A percentile compares a stretch with the other conserved stretches of the same genome.
Evolutionary conservation across 1,140 invertebrate genomes (phyloP).

Genomic region (Trachymyrmex septentrionalis): DNA sequence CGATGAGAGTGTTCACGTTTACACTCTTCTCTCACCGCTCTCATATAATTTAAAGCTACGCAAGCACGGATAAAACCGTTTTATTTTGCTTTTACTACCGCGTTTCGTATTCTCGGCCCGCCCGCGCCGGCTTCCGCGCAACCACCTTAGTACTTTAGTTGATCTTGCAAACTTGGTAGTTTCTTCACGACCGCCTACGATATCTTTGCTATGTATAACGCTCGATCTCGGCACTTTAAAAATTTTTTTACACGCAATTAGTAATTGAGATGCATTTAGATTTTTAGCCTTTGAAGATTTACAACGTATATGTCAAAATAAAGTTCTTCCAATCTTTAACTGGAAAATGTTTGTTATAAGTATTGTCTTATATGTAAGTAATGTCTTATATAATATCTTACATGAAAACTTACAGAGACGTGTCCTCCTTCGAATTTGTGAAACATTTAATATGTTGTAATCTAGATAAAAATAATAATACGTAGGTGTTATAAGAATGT

Average conservation of each 20-base stretch:
- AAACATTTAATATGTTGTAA: no score
- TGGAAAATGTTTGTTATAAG: neutral
- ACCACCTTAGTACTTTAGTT: slow-evolving; percentile 73
- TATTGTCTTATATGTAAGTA: neutral
- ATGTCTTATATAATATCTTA: no score
- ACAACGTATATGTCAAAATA: neutral
- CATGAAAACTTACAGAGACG: no score
- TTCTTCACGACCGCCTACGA: slow-evolving; percentile 3
- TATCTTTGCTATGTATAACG: neutral
- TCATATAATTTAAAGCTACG: slow-evolving; percentile 73
- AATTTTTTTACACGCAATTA: slow-evolving; percentile 5
- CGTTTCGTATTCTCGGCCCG: slow-evolving; percentile 73
- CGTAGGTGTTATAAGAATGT: no score
- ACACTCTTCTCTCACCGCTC: slow-evolving; percentile 39
- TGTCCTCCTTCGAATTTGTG: no score
- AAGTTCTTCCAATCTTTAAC: neutral
- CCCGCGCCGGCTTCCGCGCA: slow-evolving; percentile 67
- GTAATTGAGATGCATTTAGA: slow-evolving; percentile 4
- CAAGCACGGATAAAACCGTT: slow-evolving; percentile 70
- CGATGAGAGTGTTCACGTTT: slow-evolving; percentile 48
- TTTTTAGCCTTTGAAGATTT: neutral
- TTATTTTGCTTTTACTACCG: slow-evolving; percentile 76
- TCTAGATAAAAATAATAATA: no score
- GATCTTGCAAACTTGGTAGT: slow-evolving; percentile 74
- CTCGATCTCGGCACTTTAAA: neutral